phyloP scores from a whole-genome alignment of 2,888 invertebrate genomes.

The Cepaea hortensis region DNA sequence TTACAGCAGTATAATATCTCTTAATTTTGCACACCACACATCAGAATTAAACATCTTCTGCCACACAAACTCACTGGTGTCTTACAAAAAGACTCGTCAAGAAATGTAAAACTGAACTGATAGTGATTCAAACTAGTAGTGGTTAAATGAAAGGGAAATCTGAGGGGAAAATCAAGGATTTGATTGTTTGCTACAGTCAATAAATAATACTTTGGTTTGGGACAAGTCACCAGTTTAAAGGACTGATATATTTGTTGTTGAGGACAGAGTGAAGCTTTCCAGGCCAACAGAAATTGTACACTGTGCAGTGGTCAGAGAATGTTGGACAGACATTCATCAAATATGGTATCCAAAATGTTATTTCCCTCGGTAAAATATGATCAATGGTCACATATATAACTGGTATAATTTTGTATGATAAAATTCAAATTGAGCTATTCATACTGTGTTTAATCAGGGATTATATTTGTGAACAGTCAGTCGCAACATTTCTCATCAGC shows the following conservation, averaged over 20 bases:
- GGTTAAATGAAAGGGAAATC: background rate
- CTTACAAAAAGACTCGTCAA: background rate
- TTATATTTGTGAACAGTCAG: slow-evolving; percentile 5
- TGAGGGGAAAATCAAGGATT: background rate
- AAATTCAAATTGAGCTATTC: background rate
- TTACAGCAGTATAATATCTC: too few relatives aligned
- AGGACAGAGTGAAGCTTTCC: slow-evolving; percentile 15
- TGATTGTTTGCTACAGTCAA: background rate
- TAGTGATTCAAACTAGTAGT: background rate
- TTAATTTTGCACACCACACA: too few relatives aligned
- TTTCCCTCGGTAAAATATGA: background rate
- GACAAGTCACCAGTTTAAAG: background rate
- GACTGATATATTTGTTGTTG: background rate
- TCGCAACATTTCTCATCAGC: slow-evolving; percentile 23
- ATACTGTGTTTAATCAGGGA: background rate
- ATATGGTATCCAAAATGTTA: background rate
- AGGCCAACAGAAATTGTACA: slow-evolving; percentile 47
- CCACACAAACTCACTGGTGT: background rate
- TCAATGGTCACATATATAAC: background rate
- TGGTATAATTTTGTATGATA: background rate
- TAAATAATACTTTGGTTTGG: background rate
- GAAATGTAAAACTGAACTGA: background rate
- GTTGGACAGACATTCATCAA: background rate
- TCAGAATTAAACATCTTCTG: too few relatives aligned
- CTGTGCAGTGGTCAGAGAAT: slow-evolving; percentile 32